These are phyloP conservation scores for Panagrolaimus sp. DNA, from an alignment of 1,140 invertebrate species.

Conservation along the genomic window DNA sequence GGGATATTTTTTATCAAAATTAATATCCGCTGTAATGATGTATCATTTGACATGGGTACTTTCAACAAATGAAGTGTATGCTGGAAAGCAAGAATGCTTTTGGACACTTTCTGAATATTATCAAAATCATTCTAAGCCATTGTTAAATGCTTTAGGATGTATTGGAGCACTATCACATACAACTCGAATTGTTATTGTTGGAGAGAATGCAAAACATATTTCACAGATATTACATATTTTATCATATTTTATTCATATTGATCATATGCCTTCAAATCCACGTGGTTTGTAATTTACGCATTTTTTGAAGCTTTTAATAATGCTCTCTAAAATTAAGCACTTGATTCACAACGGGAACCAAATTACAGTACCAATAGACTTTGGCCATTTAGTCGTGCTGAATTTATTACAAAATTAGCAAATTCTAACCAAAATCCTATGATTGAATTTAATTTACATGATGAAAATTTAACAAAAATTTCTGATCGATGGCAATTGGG, in stretches of 20 bases:
- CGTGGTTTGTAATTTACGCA: too few species aligned
- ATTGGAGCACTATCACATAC: neutral
- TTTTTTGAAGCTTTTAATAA: too few species aligned
- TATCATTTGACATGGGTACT: slow-evolving; percentile 4
- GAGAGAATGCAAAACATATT: neutral
- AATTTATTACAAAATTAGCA: neutral
- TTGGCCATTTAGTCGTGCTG: neutral
- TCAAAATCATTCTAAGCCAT: neutral
- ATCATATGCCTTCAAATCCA: neutral
- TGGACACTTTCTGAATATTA: neutral
- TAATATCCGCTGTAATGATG: neutral
- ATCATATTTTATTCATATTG: slow-evolving; percentile 1
- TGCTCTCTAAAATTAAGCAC: too few species aligned
- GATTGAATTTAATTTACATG: too few species aligned
- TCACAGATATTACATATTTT: neutral
- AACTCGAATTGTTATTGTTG: neutral
- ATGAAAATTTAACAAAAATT: neutral
- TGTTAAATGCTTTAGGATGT: neutral
- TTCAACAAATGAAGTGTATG: neutral
- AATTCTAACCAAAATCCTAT: too few species aligned
- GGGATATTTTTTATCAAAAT: neutral
- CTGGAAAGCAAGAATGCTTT: too few species aligned
- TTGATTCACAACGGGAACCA: too few species aligned
- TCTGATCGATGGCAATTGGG: neutral
- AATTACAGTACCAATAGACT: neutral